A percentile compares a stretch with the other conserved stretches of the same genome.
Conservation (phyloP, 2,113 vertebrate genomes). For the Brachyhypopomus gauderio region DNA sequence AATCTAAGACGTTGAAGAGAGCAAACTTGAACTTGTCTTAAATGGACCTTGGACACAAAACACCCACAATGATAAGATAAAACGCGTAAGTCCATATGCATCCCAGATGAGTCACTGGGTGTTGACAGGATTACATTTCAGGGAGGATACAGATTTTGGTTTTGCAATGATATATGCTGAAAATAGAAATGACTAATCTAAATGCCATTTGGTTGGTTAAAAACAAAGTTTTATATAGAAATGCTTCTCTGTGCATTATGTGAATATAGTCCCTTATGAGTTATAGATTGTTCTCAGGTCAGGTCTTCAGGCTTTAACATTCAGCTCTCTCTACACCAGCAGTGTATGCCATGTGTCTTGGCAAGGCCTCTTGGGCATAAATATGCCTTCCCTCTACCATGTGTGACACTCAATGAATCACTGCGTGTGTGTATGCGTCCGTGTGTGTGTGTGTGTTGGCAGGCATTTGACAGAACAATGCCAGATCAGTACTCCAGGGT, state of each 20-base stretch:
- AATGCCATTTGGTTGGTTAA: not conserved
- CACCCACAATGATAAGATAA: not conserved
- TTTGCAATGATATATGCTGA: not conserved
- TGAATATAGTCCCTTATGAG: not conserved
- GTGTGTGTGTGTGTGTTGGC: constrained; percentile 33
- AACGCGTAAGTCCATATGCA: not conserved
- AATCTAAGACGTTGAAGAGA: not conserved
- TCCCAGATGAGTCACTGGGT: constrained; percentile 21
- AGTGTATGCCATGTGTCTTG: not conserved
- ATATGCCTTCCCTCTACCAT: not conserved
- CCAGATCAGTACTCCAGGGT: not conserved
- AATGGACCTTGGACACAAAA: not conserved
- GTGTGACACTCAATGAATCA: not conserved
- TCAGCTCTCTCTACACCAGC: not conserved
- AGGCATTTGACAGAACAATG: not conserved
- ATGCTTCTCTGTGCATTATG: not conserved
- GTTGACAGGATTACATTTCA: not conserved
- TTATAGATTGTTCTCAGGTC: constrained; percentile 20
- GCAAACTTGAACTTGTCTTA: not conserved
- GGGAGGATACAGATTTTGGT: not conserved
- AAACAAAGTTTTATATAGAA: not conserved
- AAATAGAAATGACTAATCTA: constrained; percentile 11
- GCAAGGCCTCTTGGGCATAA: not conserved
- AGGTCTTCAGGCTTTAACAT: not conserved
- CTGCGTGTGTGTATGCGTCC: not conserved